These are phyloP conservation scores for Martes martes DNA, from an alignment of 2,113 vertebrate species.

Conservation along the genomic window DNA sequence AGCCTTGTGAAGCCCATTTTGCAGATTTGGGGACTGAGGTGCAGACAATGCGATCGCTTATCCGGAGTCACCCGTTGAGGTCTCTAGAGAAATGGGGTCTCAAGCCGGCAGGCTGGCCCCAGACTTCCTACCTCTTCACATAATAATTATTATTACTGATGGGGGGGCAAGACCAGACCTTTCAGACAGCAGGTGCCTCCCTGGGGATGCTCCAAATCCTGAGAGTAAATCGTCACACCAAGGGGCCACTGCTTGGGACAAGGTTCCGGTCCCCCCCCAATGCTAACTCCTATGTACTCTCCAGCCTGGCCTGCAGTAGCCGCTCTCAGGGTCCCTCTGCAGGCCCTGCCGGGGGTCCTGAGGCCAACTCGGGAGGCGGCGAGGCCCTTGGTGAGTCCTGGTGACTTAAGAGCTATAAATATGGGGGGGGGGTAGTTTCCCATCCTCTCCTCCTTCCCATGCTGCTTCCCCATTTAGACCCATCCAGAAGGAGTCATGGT, in stretches of 20 bases:
- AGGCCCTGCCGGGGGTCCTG: neutral
- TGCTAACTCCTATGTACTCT: neutral
- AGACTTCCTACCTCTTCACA: neutral
- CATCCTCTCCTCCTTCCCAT: neutral
- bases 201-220: neutral
- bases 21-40: neutral
- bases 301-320: conserved; percentile 36
- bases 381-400: conserved; percentile 51
- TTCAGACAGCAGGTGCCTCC: neutral
- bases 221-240: neutral
- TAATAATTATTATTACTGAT: neutral
- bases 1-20: neutral
- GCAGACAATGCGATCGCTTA: neutral
- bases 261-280: neutral
- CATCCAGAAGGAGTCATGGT: neutral
- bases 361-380: neutral
- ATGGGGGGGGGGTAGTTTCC: neutral
- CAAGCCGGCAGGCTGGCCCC: neutral
- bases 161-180: neutral
- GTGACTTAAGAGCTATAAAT: neutral
- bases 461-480: conserved; percentile 60
- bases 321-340: neutral
- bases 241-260: neutral
- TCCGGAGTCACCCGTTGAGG: neutral
- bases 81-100: neutral